Evolutionary conservation across 2,113 vertebrate species (phyloP).

Genomic region (Mormyrus lacerda): DNA sequence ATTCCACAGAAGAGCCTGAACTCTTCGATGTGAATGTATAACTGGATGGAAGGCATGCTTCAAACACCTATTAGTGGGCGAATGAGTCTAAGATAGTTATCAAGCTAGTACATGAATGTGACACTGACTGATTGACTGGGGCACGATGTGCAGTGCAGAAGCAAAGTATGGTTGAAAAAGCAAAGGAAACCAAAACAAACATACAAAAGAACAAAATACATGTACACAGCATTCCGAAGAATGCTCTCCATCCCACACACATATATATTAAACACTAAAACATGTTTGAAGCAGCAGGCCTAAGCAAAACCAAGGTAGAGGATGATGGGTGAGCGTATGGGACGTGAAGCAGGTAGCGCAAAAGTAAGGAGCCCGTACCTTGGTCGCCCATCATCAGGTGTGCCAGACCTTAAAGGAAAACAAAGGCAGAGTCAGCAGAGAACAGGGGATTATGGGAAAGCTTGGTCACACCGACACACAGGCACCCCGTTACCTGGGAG

Average conservation of each 20-base stretch:
- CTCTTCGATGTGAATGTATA: not conserved
- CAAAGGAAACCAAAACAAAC: constrained; percentile 34
- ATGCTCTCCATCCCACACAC: constrained; percentile 55
- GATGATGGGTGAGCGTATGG: constrained; percentile 46
- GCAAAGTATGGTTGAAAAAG: constrained; percentile 3
- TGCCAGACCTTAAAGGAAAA: constrained; percentile 99
- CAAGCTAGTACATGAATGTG: constrained; percentile 11
- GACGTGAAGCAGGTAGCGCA: constrained; percentile 70
- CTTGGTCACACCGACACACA: constrained; percentile 72
- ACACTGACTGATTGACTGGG: constrained; percentile 13
- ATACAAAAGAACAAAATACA: constrained; percentile 14
- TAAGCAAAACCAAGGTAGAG: constrained; percentile 45
- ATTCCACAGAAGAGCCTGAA: not conserved
- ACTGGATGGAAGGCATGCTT: not conserved
- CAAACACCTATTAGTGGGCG: not conserved
- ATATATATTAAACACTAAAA: constrained; percentile 64
- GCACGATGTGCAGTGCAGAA: constrained; percentile 11
- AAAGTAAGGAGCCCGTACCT: constrained; percentile 98
- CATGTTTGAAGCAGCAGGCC: constrained; percentile 60
- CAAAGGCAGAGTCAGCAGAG: constrained; percentile 99
- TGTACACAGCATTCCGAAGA: not conserved
- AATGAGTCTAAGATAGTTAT: not conserved
- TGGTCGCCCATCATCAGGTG: constrained; percentile 99
- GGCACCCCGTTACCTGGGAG: constrained; percentile 70
- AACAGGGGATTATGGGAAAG: constrained; percentile 87